Percentiles rank a stretch among this genome's conserved stretches.
phyloP scores from a whole-genome alignment of 2,888 invertebrate genomes.

The Aspidapion aeneum region DNA sequence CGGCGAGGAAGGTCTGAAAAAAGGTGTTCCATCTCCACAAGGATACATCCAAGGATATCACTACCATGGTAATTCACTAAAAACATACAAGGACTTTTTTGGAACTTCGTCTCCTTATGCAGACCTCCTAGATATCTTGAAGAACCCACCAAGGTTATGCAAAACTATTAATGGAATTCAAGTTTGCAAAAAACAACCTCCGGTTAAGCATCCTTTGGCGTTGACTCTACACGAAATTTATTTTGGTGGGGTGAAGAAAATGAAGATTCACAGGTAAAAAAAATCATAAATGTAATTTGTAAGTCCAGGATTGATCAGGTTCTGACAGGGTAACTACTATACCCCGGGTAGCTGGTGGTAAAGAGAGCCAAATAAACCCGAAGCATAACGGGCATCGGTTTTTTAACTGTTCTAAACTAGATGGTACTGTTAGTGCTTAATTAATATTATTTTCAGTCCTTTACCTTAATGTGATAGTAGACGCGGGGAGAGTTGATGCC shows the following conservation, averaged over 20 bases:
- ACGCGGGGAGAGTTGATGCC: no score
- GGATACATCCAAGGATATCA: constrained; percentile 68
- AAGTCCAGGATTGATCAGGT: no score
- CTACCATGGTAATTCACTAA: constrained; percentile 76
- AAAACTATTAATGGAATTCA: constrained; percentile 59
- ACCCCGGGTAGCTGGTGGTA: no score
- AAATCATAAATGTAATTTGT: no score
- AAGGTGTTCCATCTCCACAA: constrained; percentile 68
- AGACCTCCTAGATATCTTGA: constrained; percentile 65
- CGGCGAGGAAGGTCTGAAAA: constrained; percentile 83
- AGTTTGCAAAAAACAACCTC: constrained; percentile 57
- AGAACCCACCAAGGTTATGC: constrained; percentile 60
- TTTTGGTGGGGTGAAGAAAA: constrained; percentile 75
- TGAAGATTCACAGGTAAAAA: constrained; percentile 68
- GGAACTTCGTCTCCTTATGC: constrained; percentile 77
- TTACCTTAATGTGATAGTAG: no score
- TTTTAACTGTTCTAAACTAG: no score
- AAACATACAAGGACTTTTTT: constrained; percentile 59
- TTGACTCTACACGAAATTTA: constrained; percentile 64
- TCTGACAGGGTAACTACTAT: no score
- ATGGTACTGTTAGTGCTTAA: no score
- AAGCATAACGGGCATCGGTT: no score
- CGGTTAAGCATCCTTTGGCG: constrained; percentile 54
- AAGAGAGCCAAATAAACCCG: no score
- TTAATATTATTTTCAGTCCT: no score